These are phyloP conservation scores for Istiophorus platypterus DNA, from an alignment of 2,113 vertebrate genomes.

Conservation along the genomic window DNA sequence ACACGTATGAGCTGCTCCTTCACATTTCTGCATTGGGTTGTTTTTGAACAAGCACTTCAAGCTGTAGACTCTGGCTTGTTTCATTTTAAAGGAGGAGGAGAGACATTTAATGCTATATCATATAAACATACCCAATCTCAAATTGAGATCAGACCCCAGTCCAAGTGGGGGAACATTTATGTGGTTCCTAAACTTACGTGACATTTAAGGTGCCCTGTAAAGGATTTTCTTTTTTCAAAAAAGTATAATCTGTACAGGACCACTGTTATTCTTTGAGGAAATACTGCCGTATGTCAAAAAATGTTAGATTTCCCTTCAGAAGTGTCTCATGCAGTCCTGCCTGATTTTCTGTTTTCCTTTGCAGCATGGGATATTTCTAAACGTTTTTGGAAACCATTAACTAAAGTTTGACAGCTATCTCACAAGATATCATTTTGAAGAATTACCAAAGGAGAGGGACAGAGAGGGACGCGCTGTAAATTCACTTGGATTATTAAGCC, in stretches of 20 bases:
- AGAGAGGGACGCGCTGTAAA: conserved; percentile 64
- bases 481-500: conserved; percentile 60
- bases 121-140: neutral
- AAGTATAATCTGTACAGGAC: neutral
- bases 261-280: neutral
- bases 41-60: no score
- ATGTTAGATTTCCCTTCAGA: neutral
- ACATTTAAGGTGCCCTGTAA: neutral
- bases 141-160: neutral
- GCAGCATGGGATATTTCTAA: conserved; percentile 81
- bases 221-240: no score
- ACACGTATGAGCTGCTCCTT: neutral
- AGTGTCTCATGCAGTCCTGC: neutral
- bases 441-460: conserved; percentile 52
- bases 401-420: conserved; percentile 58
- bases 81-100: neutral
- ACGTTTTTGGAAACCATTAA: conserved; percentile 68
- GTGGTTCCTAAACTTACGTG: neutral
- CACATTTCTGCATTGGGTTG: neutral
- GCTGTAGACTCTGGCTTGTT: neutral
- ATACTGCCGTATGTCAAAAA: neutral
- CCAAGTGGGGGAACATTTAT: neutral
- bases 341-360: conserved; percentile 40
- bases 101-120: neutral
- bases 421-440: conserved; percentile 54